A percentile compares a stretch with the other conserved stretches of the same genome.
Evolutionary conservation across 2,888 invertebrate species (phyloP).

Genomic region (Eupithecia dodoneata): DNA sequence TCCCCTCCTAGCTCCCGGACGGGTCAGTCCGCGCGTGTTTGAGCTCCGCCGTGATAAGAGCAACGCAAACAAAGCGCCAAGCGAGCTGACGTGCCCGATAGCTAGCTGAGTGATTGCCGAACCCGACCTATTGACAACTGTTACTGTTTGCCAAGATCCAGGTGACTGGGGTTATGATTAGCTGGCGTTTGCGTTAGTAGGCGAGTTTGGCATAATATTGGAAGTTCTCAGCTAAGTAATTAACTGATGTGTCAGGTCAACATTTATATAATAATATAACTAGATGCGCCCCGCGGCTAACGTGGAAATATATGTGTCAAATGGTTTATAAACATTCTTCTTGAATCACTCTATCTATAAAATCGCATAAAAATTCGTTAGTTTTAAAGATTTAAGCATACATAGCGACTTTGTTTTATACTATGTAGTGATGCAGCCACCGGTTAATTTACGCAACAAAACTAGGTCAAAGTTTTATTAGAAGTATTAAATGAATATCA

Average conservation of each 20-base stretch:
- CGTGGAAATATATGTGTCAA: no score
- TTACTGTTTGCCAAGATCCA: conserved; percentile 36
- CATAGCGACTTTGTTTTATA: no score
- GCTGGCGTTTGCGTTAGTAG: conserved; percentile 17
- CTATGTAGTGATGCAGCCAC: background rate
- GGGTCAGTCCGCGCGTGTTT: conserved; percentile 60
- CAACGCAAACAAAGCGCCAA: conserved; percentile 70
- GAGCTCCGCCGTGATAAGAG: conserved; percentile 75
- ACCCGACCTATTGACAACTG: conserved; percentile 40
- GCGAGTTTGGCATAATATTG: background rate
- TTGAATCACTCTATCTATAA: no score
- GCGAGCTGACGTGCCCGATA: conserved; percentile 68
- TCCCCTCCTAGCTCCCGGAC: background rate
- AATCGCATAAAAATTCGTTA: no score
- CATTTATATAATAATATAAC: background rate
- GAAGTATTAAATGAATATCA: background rate
- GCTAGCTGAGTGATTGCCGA: conserved; percentile 71
- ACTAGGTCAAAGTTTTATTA: background rate
- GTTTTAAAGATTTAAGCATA: no score
- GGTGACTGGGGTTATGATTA: conserved; percentile 30
- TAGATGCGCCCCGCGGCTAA: no score
- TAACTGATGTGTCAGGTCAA: background rate
- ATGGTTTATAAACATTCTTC: no score
- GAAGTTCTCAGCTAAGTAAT: conserved; percentile 1
- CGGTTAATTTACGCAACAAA: background rate